phyloP scores from a whole-genome alignment of 2,888 invertebrate genomes.

The Coelopa pilipes region DNA sequence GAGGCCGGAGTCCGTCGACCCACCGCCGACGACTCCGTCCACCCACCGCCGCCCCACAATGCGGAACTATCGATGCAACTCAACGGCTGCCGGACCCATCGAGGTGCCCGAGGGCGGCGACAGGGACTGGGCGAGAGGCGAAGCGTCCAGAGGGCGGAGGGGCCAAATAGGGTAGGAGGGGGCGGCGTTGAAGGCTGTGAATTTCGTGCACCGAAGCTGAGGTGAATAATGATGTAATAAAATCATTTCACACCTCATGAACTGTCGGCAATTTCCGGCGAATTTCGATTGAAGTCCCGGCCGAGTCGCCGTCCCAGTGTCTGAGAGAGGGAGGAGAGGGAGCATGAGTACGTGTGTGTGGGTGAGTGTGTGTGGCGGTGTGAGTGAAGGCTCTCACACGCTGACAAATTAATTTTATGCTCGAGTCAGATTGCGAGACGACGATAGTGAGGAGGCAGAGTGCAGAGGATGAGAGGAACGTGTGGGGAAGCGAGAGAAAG shows the following conservation, averaged over 20 bases:
- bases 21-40: too few species aligned
- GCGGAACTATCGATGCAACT: too few species aligned
- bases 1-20: neutral
- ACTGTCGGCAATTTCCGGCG: constrained; percentile 61
- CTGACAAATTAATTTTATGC: constrained; percentile 57
- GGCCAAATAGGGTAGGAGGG: too few species aligned
- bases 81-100: too few species aligned
- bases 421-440: constrained; percentile 33
- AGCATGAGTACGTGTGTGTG: neutral
- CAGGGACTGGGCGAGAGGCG: too few species aligned
- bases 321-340: too few species aligned
- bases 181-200: too few species aligned
- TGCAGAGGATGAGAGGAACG: too few species aligned
- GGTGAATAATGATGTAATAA: constrained; percentile 61
- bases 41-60: too few species aligned
- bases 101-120: too few species aligned
- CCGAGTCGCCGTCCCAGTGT: constrained; percentile 31
- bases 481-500: constrained; percentile 31
- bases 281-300: constrained; percentile 61
- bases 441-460: neutral
- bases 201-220: neutral
- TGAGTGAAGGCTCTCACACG: constrained; percentile 36
- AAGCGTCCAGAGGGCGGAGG: too few species aligned
- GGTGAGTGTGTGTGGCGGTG: neutral
- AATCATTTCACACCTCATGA: constrained; percentile 61